Percentiles rank a stretch among this genome's conserved stretches.
phyloP scores from a whole-genome alignment of 2,797 vertebrate genomes.

The Australoheros facetus region DNA sequence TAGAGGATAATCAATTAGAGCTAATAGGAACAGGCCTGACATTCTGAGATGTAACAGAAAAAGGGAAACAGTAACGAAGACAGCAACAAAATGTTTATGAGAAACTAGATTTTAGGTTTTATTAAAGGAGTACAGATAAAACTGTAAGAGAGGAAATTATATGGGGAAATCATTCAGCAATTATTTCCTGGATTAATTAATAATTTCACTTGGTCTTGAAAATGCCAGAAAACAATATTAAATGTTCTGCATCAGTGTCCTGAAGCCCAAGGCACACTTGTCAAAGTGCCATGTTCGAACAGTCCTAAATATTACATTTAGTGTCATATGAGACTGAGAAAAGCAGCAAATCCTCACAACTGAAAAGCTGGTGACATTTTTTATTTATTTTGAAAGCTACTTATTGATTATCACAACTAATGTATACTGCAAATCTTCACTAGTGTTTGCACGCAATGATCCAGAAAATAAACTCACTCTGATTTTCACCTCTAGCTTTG shows the following conservation, averaged over 20 bases:
- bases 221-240: background rate
- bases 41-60: constrained; percentile 41
- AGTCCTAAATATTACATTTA: background rate
- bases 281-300: background rate
- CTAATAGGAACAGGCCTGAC: constrained; percentile 67
- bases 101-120: constrained; percentile 12
- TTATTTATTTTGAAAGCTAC: background rate
- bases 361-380: background rate
- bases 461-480: background rate
- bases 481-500: background rate
- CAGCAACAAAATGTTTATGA: constrained; percentile 26
- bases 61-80: constrained; percentile 22
- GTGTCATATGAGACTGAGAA: background rate
- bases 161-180: background rate
- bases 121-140: background rate
- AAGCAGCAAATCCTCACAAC: background rate
- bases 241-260: background rate
- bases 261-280: background rate
- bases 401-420: background rate
- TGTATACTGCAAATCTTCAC: background rate
- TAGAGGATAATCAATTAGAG: constrained; percentile 81
- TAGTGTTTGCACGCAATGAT: background rate
- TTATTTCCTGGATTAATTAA: background rate
- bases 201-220: background rate
- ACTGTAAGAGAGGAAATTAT: background rate